Conservation (phyloP, 2,888 invertebrate genomes). For the Tipula vernalis region DNA sequence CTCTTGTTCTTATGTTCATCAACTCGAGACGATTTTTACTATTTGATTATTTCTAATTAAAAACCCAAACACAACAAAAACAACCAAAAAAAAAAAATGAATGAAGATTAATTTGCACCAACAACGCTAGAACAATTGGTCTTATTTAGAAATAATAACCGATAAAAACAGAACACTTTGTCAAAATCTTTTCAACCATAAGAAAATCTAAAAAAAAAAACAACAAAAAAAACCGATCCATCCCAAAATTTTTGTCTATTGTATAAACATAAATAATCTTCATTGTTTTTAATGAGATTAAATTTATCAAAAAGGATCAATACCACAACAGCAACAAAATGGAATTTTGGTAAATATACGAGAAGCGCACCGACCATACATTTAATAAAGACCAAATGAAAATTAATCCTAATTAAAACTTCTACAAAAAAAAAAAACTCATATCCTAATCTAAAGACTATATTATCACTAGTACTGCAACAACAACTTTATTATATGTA, state of each 20-base stretch:
- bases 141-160: not conserved
- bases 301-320: not conserved
- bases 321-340: not conserved
- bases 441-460: not conserved
- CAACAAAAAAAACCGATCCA: not conserved
- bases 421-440: not conserved
- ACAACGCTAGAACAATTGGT: not conserved
- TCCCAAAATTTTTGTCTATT: not conserved
- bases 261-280: not conserved
- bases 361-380: not conserved
- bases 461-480: not conserved
- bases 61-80: not conserved
- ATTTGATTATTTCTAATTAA: not conserved
- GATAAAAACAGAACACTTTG: not conserved
- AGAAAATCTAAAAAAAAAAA: not conserved
- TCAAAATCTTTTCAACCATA: not conserved
- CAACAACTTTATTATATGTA: not conserved
- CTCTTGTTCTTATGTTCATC: not conserved
- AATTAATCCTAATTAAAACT: not conserved
- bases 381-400: not conserved
- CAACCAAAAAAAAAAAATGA: not conserved
- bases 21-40: not conserved
- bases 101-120: not conserved
- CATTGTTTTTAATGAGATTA: not conserved
- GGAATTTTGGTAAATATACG: not conserved